These are phyloP conservation scores for Elgaria multicarinata DNA, from an alignment of 2,113 vertebrate genomes.

Conservation along the genomic window DNA sequence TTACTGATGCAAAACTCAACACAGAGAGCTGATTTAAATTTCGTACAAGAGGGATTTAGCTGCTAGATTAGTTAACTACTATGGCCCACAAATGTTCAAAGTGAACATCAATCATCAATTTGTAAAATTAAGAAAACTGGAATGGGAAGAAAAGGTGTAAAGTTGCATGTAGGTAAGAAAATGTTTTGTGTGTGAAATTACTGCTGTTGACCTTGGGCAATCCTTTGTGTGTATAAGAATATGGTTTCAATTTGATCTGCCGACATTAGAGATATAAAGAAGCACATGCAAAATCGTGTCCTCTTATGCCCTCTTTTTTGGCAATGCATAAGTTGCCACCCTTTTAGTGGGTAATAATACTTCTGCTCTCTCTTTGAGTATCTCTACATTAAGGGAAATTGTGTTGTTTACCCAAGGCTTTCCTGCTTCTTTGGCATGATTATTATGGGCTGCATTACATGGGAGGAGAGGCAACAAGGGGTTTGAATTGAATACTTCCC, in stretches of 20 bases:
- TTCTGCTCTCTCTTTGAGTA: not conserved
- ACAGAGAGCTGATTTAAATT: not conserved
- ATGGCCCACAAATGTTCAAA: constrained; percentile 1
- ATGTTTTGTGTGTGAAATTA: not conserved
- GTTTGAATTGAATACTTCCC: too few relatives aligned
- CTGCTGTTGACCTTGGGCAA: not conserved
- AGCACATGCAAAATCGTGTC: too few relatives aligned
- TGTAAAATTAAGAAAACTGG: constrained; percentile 15
- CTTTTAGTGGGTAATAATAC: not conserved
- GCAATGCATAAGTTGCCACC: too few relatives aligned
- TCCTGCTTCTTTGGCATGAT: too few relatives aligned
- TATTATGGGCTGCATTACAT: too few relatives aligned
- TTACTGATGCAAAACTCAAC: constrained; percentile 4
- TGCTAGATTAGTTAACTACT: not conserved
- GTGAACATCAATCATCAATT: constrained; percentile 7
- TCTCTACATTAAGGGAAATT: too few relatives aligned
- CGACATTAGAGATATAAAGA: not conserved
- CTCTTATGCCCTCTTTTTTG: too few relatives aligned
- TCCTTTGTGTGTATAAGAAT: not conserved
- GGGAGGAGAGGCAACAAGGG: too few relatives aligned
- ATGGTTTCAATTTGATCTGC: not conserved
- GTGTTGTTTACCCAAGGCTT: too few relatives aligned
- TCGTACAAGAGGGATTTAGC: not conserved
- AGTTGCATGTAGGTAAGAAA: not conserved
- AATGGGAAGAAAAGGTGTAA: not conserved